Conservation (phyloP, 1,140 invertebrate genomes). For the Drosophila ficusphila region DNA sequence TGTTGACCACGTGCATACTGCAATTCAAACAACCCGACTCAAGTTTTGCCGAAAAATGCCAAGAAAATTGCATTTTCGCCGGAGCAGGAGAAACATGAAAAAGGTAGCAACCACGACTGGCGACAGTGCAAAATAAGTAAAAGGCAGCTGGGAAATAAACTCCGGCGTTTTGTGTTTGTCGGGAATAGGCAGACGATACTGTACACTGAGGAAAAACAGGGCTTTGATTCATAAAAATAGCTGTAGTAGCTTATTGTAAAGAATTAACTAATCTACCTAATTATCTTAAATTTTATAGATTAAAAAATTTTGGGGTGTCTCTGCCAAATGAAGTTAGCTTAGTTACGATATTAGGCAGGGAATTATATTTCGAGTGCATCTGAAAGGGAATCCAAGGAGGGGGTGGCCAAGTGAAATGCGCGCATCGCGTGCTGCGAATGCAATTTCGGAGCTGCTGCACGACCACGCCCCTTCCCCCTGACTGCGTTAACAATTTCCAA, state of each 20-base stretch:
- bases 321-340: too few species aligned
- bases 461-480: constrained; percentile 14
- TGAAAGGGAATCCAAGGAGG: not conserved
- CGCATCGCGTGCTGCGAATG: constrained; percentile 82
- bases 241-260: not conserved
- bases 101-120: constrained; percentile 65
- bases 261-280: too few species aligned
- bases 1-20: constrained; percentile 81
- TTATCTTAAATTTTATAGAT: too few species aligned
- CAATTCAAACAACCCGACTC: constrained; percentile 57
- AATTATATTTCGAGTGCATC: constrained; percentile 5
- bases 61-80: constrained; percentile 80
- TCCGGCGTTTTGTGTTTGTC: constrained; percentile 67
- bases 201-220: not conserved
- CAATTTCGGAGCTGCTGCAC: constrained; percentile 69
- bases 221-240: not conserved
- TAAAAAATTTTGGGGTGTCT: too few species aligned
- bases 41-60: constrained; percentile 79
- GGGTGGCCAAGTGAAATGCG: constrained; percentile 65
- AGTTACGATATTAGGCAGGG: too few species aligned
- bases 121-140: constrained; percentile 67
- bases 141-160: constrained; percentile 75
- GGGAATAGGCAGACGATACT: constrained; percentile 30
- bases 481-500: constrained; percentile 40
- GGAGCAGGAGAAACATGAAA: constrained; percentile 50